These are phyloP conservation scores for Pseudomyrmex cubaensis DNA, from an alignment of 1,140 invertebrate genomes.

Conservation along the genomic window DNA sequence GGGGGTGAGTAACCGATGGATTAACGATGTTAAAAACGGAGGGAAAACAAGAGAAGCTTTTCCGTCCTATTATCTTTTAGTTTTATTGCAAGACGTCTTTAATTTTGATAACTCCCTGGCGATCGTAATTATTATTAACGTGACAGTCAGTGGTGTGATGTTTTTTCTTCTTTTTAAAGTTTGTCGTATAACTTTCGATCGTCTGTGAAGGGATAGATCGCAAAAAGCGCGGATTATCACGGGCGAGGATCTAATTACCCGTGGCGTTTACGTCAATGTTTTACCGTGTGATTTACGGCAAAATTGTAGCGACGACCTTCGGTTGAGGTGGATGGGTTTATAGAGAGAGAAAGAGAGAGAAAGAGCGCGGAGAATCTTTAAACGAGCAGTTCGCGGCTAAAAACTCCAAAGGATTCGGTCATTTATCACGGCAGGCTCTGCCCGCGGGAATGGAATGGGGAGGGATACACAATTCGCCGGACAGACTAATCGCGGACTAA, in stretches of 20 bases:
- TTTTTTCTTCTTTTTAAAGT: not conserved
- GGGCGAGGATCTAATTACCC: slow-evolving; percentile 84
- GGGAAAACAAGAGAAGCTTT: slow-evolving; percentile 42
- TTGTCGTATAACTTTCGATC: no score
- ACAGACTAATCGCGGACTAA: slow-evolving; percentile 83
- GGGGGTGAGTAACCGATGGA: slow-evolving; percentile 75
- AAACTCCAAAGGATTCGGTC: slow-evolving; percentile 84
- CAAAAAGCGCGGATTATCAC: slow-evolving; percentile 75
- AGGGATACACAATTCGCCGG: slow-evolving; percentile 82
- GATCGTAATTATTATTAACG: slow-evolving; percentile 75
- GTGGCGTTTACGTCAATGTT: slow-evolving; percentile 84
- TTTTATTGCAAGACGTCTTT: slow-evolving; percentile 75
- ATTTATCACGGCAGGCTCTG: slow-evolving; percentile 82
- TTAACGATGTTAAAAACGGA: slow-evolving; percentile 75
- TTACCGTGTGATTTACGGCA: slow-evolving; percentile 84
- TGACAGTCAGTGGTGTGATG: slow-evolving; percentile 45
- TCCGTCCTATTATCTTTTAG: slow-evolving; percentile 55
- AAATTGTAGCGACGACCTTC: slow-evolving; percentile 84
- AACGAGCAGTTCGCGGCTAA: slow-evolving; percentile 75
- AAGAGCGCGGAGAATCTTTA: slow-evolving; percentile 57
- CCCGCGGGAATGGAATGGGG: slow-evolving; percentile 79
- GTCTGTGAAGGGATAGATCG: slow-evolving; percentile 42
- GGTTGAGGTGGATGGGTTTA: slow-evolving; percentile 64
- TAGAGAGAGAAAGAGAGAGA: not conserved
- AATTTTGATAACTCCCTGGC: slow-evolving; percentile 76